These are phyloP conservation scores for Ictidomys tridecemlineatus DNA, from an alignment of 2,113 vertebrate species.

Conservation along the genomic window DNA sequence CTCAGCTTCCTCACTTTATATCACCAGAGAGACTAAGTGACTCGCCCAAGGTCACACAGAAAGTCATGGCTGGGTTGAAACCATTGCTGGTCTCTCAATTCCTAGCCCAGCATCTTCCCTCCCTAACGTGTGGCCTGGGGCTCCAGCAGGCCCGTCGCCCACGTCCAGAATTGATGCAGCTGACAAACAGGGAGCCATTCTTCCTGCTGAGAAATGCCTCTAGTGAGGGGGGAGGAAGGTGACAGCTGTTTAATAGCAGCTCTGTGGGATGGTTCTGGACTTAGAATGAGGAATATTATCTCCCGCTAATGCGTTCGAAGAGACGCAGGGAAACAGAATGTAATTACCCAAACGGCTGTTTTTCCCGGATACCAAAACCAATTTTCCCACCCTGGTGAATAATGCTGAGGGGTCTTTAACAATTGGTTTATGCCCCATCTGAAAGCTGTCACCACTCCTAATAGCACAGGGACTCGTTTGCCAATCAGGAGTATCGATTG, in stretches of 20 bases:
- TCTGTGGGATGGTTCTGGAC: slow-evolving; percentile 75
- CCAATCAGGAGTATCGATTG: slow-evolving; percentile 34
- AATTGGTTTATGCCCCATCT: slow-evolving; percentile 77
- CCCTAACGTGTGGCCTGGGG: fast-evolving
- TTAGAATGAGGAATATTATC: slow-evolving; percentile 70
- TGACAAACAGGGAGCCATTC: slow-evolving; percentile 22
- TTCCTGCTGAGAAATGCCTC: slow-evolving; percentile 65
- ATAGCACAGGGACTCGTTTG: slow-evolving; percentile 12
- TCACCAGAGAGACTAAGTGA: neutral
- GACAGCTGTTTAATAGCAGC: slow-evolving; percentile 80
- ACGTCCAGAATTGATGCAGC: neutral
- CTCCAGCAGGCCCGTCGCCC: neutral
- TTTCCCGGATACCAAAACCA: slow-evolving; percentile 76
- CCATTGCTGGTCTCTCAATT: neutral
- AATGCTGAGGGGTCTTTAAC: slow-evolving; percentile 75
- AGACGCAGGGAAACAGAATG: slow-evolving; percentile 75
- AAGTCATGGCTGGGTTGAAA: neutral
- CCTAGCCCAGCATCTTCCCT: neutral
- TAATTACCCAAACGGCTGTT: slow-evolving; percentile 79
- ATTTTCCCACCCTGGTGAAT: slow-evolving; percentile 72
- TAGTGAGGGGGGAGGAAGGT: slow-evolving; percentile 49
- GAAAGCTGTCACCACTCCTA: slow-evolving; percentile 68
- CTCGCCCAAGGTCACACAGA: neutral
- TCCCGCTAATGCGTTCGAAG: slow-evolving; percentile 62
- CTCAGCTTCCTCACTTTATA: neutral